These are phyloP conservation scores for Acleris laterana DNA, from an alignment of 2,888 invertebrate genomes.

Conservation along the genomic window DNA sequence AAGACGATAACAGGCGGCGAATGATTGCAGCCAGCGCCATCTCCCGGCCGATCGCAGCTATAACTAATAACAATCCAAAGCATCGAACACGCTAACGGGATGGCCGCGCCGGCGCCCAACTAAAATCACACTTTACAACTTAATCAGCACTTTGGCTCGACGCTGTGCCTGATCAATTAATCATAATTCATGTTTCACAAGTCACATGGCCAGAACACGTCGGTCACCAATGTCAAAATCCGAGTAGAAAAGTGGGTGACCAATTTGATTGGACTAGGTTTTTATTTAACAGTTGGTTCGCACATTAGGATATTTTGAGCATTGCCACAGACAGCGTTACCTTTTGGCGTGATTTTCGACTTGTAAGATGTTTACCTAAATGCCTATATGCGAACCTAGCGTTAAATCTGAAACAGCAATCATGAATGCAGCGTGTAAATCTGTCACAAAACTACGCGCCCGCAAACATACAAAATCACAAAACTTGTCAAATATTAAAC, in stretches of 20 bases:
- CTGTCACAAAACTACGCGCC: constrained; percentile 16
- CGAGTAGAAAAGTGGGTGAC: not conserved
- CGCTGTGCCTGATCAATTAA: not conserved
- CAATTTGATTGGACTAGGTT: constrained; percentile 21
- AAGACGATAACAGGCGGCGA: too few species aligned
- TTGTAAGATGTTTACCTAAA: too few species aligned
- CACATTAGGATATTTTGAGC: not conserved
- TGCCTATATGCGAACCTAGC: constrained; percentile 9
- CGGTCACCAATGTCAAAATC: constrained; percentile 4
- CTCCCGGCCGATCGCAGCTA: constrained; percentile 43
- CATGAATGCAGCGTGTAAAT: not conserved
- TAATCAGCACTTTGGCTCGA: constrained; percentile 7
- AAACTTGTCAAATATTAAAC: constrained; percentile 42
- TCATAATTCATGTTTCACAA: not conserved
- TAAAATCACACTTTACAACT: constrained; percentile 20
- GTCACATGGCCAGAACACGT: constrained; percentile 3
- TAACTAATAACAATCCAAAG: constrained; percentile 54
- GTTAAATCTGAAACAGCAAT: constrained; percentile 14
- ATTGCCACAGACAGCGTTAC: too few species aligned
- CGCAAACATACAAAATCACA: constrained; percentile 36
- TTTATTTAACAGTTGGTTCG: constrained; percentile 8
- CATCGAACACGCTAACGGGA: constrained; percentile 50
- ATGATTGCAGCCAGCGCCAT: constrained; percentile 28
- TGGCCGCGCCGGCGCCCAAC: constrained; percentile 41
- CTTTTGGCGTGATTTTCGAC: too few species aligned